Percentiles rank a stretch among this genome's conserved stretches.
These are phyloP conservation scores for Festucalex cinctus DNA, from an alignment of 2,113 vertebrate genomes.

Conservation along the genomic window DNA sequence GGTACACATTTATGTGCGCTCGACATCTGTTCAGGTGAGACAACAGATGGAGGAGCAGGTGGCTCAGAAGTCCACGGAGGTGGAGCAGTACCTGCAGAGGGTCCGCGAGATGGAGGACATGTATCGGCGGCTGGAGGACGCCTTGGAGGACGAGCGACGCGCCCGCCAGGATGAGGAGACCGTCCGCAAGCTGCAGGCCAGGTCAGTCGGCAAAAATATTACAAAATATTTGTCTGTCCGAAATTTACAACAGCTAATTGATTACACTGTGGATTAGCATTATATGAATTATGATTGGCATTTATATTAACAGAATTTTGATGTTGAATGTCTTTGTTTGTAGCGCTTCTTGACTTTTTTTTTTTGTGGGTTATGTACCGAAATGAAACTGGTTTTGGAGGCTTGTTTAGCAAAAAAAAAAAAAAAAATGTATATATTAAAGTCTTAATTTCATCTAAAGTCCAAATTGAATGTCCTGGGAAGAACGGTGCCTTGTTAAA, in stretches of 20 bases:
- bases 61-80: conserved; percentile 90
- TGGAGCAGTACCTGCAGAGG: conserved; percentile 91
- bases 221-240: neutral
- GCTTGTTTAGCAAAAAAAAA: no score
- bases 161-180: conserved; percentile 91
- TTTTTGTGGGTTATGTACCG: no score
- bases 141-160: conserved; percentile 86
- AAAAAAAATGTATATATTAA: no score
- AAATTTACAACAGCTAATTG: no score
- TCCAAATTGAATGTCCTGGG: neutral
- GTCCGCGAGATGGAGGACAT: conserved; percentile 90
- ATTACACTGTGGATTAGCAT: no score
- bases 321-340: no score
- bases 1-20: neutral
- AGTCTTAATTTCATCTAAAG: neutral
- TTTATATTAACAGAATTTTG: no score
- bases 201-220: conserved; percentile 63
- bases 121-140: conserved; percentile 88
- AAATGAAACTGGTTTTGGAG: neutral
- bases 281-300: no score
- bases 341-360: no score
- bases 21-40: conserved; percentile 75
- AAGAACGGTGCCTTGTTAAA: neutral
- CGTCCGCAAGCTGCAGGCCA: conserved; percentile 86
- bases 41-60: conserved; percentile 94